Evolutionary conservation across 2,797 vertebrate genomes (phyloP), one percentile per base, ranked within the genome.

Genomic region (Sebastes steindachneri): DNA sequence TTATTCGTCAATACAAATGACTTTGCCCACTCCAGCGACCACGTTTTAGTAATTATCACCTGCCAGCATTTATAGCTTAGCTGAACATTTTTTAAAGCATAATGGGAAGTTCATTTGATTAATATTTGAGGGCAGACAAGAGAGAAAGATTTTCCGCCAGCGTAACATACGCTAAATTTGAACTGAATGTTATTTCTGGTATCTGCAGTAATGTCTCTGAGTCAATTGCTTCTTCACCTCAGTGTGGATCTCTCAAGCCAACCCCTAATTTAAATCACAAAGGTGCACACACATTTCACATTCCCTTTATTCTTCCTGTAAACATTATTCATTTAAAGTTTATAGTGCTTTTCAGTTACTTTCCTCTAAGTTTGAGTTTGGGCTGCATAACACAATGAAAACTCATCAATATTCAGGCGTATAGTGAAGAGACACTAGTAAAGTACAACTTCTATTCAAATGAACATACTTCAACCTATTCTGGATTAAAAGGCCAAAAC

Each of bases 1-100:
- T 84, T 85, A 91, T 85, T 74, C 62, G 62, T 86, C 89, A 76
- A 90, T 86, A 90, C 68, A 80, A 90, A 90, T 92, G 63, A 83
- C 59, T 72, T 80, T 79, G 35, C 68, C 55, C 64, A 73, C 71
- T 79, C 72, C 64, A 81, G 59, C 85, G 72, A 84, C 71, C 5
- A 75, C 51, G 45, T 78, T 86, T 88, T 72, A 71, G 83, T 77
- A 65, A 83, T 88, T 90, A 92, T 79, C 84, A 92, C 69, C 84
- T 84, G 77, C 55, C 69, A 86, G 54, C 70, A 75, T 87, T 91
- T 83, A 83, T n/a, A 83, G 82, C 76, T 81, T 82, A 70, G 84
- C 68, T 85, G 72, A 75, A 82, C 41, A 23, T 63, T 83, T 91
- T 88, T 83, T 71, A 76, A 85, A 69, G 41, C 62, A 68, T 83